Evolutionary conservation across 53 echinoderm and acorn worm species (phyloP), one percentile per base, ranked within the genome.

Genomic region (Crossaster papposus): DNA sequence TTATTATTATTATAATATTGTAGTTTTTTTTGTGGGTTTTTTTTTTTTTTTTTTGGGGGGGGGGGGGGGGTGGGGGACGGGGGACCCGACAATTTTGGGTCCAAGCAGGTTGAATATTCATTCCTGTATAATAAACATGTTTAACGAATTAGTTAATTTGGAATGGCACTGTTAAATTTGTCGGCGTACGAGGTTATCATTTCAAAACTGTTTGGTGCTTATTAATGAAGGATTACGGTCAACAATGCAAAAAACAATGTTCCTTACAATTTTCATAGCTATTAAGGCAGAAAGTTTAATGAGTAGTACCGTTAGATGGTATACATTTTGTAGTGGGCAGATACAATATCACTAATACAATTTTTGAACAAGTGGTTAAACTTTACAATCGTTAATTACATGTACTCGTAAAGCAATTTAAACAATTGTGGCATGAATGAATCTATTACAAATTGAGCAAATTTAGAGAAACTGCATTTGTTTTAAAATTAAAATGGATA

Each of bases 271-370:
- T 14, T 58, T 54, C 53, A 7, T 80, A 14, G n/a, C n/a, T n/a
- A 80, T 54, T 79, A 80, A 80, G 80, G 80, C 80, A 54, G 63
- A 80, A 54, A 32, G 7, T 54, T 22, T 54, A 28, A 63, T 62
- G 20, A 44, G 44, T 17, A 80, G 22, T 80, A 3, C 58, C 30
- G n/a, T n/a, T n/a, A n/a, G n/a, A n/a, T 22, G 35, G 51, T 54
- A 68, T 10, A 68, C 3, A 20, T 63, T 58, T 22, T 29, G 30
- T 34, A 17, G 32, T 54, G 80, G 54, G 29, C 62, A 62, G 80
- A 31, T 80, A 62, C 55, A 80, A 30, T 18, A 54, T 26, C 51
- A 51, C 62, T 62, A 4, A 6, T 68, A 68, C 68, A 52, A 80
- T 4, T 17, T 58, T 80, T 30, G 30, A 54, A 13, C 54, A 58